Evolutionary conservation across 2,888 invertebrate genomes (phyloP).

Genomic region (Serrognathus titanus): DNA sequence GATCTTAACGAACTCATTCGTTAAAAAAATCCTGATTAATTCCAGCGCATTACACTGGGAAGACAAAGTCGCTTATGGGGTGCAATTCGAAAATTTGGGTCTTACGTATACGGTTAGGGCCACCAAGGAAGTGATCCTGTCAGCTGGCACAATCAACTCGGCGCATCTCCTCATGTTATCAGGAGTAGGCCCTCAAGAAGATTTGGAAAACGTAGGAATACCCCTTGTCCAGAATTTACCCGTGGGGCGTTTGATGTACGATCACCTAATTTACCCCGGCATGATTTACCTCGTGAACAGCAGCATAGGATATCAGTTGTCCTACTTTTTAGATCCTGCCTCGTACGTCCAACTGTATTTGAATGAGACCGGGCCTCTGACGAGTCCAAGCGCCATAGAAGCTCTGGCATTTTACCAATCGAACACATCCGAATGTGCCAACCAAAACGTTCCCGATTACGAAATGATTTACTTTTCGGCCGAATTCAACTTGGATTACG

Average conservation of each 20-base stretch:
- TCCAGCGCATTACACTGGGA: no score
- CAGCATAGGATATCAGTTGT: slow-evolving; percentile 31
- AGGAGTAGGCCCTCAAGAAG: slow-evolving; percentile 65
- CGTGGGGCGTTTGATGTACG: slow-evolving; percentile 64
- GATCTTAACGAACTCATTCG: slow-evolving; percentile 60
- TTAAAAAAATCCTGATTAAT: slow-evolving; percentile 64
- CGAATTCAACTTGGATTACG: slow-evolving; percentile 35
- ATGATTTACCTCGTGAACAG: slow-evolving; percentile 47
- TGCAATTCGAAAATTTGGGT: slow-evolving; percentile 54
- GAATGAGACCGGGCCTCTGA: no score
- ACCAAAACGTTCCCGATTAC: slow-evolving; percentile 44
- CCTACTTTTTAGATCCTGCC: no score
- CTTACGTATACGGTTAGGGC: slow-evolving; percentile 51
- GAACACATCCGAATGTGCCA: slow-evolving; percentile 31
- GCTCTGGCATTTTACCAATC: slow-evolving; percentile 34
- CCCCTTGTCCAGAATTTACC: slow-evolving; percentile 63
- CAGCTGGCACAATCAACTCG: slow-evolving; percentile 83
- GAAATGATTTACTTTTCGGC: slow-evolving; percentile 29
- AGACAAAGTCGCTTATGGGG: slow-evolving; percentile 57
- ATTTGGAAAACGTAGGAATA: slow-evolving; percentile 55
- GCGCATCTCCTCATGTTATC: slow-evolving; percentile 89
- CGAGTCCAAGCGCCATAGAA: slow-evolving; percentile 31
- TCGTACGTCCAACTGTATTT: no score
- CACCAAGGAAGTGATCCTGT: slow-evolving; percentile 76
- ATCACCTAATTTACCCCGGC: slow-evolving; percentile 58